These are phyloP conservation scores for Linyphia triangularis DNA, from an alignment of 2,888 invertebrate genomes.

Conservation along the genomic window DNA sequence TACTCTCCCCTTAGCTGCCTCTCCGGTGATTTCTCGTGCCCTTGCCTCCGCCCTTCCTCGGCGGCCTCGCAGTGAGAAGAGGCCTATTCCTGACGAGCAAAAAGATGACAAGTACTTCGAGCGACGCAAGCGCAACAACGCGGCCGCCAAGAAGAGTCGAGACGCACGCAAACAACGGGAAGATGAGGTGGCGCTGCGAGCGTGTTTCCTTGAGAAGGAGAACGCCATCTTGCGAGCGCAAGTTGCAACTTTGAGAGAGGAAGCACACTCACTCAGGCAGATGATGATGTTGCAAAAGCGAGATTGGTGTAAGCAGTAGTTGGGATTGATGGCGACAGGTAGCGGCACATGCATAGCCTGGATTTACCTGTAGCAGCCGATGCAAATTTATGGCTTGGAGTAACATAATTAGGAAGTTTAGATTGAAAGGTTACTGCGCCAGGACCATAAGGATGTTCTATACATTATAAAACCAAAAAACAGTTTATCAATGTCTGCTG, in stretches of 20 bases:
- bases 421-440: too few species aligned
- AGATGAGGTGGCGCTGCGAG: constrained; percentile 92
- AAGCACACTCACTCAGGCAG: constrained; percentile 86
- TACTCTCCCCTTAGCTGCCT: constrained; percentile 40
- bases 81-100: constrained; percentile 91
- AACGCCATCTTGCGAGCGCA: constrained; percentile 92
- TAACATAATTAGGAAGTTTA: too few species aligned
- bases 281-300: constrained; percentile 83
- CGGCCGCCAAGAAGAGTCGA: constrained; percentile 94
- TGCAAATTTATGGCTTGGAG: too few species aligned
- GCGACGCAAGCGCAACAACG: constrained; percentile 90
- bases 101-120: constrained; percentile 95
- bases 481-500: too few species aligned
- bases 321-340: too few species aligned
- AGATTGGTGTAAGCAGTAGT: too few species aligned
- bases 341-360: too few species aligned
- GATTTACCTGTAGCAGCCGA: too few species aligned
- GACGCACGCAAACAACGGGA: constrained; percentile 92
- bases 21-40: constrained; percentile 76
- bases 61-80: constrained; percentile 88
- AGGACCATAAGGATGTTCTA: too few species aligned
- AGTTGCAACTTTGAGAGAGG: constrained; percentile 88
- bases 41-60: constrained; percentile 78
- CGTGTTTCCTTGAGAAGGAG: constrained; percentile 91
- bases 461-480: too few species aligned